Evolutionary conservation across 2,888 invertebrate genomes (phyloP), one percentile per base, ranked within the genome.

Genomic region (Watsonalla cultraria): DNA sequence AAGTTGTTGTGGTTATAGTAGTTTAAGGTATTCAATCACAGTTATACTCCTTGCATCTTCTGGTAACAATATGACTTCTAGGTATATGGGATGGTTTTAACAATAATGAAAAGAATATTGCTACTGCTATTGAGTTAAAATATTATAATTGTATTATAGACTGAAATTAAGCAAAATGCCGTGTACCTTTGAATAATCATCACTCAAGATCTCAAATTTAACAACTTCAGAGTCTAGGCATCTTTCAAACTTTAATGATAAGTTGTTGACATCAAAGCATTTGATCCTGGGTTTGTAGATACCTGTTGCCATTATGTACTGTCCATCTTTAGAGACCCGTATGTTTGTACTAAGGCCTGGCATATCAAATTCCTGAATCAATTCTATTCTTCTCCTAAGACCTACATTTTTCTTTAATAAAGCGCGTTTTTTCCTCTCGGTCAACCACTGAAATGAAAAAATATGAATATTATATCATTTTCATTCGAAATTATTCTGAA

Each of bases 291-390:
- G 99, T 78, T 99, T 99, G 80, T 99, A 99, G 59, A 95, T 96
- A 50, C 99, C 99, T 42, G 98, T 95, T 0, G 96, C 96, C 76
- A 98, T 91, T 59, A 99, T 94, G 76, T 96, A 98, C 63, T 98
- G 96, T 14, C 97, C 96, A 92, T 99, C 99, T 66, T 93, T 95
- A 7, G 99, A 96, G 61, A 97, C 93, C 72, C 94, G 92, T 33
- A 99, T 92, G 52, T 94, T 94, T 14, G 95, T 95, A 75, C 98
- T 98, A 0, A 99, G 93, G 51, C 95, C 97, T 34, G 99, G 99
- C 99, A 99, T 99, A 68, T 98, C 97, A 92, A 99, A 99, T 78
- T 99, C 99, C 87, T 99, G 99, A 64, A 99, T 97, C 46, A 99
- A 93, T 85, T 99, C 97, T 68, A 99, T 97, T 74, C 98, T 92